Base-by-base conservation (phyloP, 2,113 vertebrate genomes). In the Aptenodytes patagonicus region DNA sequence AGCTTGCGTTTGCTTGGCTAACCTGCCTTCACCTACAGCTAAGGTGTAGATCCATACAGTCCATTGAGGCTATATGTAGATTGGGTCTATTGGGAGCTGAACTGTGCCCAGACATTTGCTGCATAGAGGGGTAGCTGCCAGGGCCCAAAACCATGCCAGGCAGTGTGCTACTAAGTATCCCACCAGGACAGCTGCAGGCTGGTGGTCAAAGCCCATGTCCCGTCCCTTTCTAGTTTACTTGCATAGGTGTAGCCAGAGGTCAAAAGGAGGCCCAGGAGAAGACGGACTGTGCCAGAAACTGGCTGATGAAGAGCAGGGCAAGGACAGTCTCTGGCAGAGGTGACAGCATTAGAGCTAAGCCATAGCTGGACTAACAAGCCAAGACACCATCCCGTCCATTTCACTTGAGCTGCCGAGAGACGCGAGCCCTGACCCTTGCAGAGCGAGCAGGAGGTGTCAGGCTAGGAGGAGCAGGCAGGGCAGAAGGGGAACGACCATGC, bases 401-500 rank as follows among this genome's bases (percentile, higher is more conserved):
- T 28, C 29, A 29, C 28, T 9, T 90, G 51, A 83, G 25, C 29
- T 75, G 36, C 29, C 5, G 5, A 25, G 42, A 51, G 36, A 76
- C 6, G 8, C 28, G n/a, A 96, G 55, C 18, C 36, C 32, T 46
- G 29, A 69, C 10, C 28, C 40, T 62, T 73, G 36, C 25, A 89
- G 65, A 88, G 40, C 0, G 0, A 79, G 60, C 32, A 89, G 79
- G 7, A 84, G 19, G 6, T 60, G 20, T 42, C 76, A 86, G 36
- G 36, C 12, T 58, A 22, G 42, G 70, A 62, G 32, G 7, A 58
- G 9, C 13, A 52, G 32, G 57, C 21, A 32, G 38, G 21, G 5
- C 24, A 51, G 73, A 84, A 47, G 4, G 11, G 6, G 12, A 31
- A 36, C 0, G 0, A 13, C 46, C 3, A 0, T 26, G 38, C 29